phyloP scores from a whole-genome alignment of 2,888 invertebrate genomes.

The Thereva unica region DNA sequence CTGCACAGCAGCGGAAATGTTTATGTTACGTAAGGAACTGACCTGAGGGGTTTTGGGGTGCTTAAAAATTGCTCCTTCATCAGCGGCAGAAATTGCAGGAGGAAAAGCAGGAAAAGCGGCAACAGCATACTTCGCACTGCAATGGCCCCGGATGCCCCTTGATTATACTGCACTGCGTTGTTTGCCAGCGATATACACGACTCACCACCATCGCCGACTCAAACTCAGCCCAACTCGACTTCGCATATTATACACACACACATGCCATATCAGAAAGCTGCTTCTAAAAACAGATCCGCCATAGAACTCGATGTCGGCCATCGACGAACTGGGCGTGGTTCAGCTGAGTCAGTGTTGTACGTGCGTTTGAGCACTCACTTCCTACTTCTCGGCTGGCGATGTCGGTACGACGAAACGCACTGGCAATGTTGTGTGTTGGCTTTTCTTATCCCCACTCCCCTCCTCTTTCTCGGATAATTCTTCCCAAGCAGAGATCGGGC shows the following conservation, averaged over 20 bases:
- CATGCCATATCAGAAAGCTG: no score
- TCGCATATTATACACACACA: no score
- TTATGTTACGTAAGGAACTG: slow-evolving; percentile 23
- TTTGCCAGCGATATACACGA: slow-evolving; percentile 28
- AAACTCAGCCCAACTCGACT: no score
- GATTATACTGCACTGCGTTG: slow-evolving; percentile 41
- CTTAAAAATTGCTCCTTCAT: background rate
- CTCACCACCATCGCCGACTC: background rate
- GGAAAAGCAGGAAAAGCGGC: no score
- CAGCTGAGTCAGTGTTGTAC: slow-evolving; percentile 25
- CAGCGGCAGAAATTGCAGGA: background rate
- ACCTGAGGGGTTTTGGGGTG: slow-evolving; percentile 27
- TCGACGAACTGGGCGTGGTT: slow-evolving; percentile 41
- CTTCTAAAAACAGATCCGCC: no score
- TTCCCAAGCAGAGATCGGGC: background rate
- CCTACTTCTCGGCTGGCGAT: slow-evolving; percentile 13
- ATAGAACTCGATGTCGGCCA: slow-evolving; percentile 30
- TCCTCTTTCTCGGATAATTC: background rate
- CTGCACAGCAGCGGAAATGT: background rate
- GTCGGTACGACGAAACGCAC: slow-evolving; percentile 20
- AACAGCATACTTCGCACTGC: slow-evolving; percentile 32
- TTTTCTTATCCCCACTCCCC: background rate
- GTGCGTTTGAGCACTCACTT: slow-evolving; percentile 3
- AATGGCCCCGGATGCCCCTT: slow-evolving; percentile 31
- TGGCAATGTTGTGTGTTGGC: slow-evolving; percentile 7